Evolutionary conservation across 2,113 vertebrate species (phyloP).

Genomic region (Chaetodon auriga): DNA sequence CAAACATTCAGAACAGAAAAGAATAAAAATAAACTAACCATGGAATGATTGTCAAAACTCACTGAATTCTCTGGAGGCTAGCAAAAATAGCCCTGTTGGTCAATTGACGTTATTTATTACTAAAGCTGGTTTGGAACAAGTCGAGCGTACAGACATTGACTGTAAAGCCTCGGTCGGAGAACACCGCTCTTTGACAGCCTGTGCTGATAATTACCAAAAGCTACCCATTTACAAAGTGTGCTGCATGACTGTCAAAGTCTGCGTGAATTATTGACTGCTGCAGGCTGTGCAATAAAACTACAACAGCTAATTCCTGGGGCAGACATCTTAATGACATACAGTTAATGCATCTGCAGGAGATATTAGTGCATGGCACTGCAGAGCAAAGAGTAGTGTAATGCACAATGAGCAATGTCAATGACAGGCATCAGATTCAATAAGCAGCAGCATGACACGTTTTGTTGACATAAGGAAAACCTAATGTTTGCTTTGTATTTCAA

Average conservation of each 20-base stretch:
- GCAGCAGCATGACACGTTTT: not conserved
- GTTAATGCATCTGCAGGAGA: not conserved
- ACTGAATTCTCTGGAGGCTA: not conserved
- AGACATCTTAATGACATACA: conserved; percentile 22
- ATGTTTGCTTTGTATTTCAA: conserved; percentile 9
- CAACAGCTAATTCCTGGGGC: not conserved
- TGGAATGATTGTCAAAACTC: not conserved
- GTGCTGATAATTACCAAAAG: conserved; percentile 2
- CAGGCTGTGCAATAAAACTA: conserved; percentile 10
- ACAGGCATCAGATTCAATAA: not conserved
- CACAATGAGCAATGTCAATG: conserved; percentile 11
- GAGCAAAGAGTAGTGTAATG: conserved; percentile 5
- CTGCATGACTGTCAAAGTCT: not conserved
- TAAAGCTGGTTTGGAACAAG: not conserved
- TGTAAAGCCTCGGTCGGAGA: not conserved
- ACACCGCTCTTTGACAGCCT: not conserved
- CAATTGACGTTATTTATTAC: not conserved
- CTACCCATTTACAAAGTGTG: not conserved
- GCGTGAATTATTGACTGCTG: conserved; percentile 20
- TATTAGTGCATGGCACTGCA: conserved; percentile 4
- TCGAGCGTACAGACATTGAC: not conserved
- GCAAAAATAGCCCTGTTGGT: not conserved
- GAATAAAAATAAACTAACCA: not conserved
- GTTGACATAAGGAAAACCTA: conserved; percentile 2
- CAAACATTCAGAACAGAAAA: conserved; percentile 2